A percentile compares a stretch with the other conserved stretches of the same genome.
Evolutionary conservation across 1,140 invertebrate genomes (phyloP).

Genomic region (Lordiphosa mommai): DNA sequence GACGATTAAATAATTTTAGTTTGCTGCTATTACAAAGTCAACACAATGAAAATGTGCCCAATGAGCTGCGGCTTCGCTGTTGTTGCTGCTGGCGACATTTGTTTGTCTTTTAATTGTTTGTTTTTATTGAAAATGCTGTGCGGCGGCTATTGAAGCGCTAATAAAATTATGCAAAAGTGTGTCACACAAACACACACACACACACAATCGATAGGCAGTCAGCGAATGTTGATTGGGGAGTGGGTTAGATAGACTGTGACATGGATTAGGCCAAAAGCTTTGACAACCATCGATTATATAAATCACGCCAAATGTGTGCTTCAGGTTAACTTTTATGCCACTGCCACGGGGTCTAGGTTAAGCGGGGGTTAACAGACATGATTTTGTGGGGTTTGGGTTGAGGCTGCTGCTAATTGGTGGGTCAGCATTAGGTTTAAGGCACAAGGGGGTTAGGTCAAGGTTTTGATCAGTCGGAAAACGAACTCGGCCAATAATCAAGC

Average conservation of each 20-base stretch:
- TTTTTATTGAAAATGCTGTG: constrained; percentile 24
- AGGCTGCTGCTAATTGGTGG: no score
- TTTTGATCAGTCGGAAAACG: no score
- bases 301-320: not conserved
- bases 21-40: constrained; percentile 40
- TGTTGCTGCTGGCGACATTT: constrained; percentile 20
- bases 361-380: not conserved
- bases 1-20: constrained; percentile 37
- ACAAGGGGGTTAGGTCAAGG: no score
- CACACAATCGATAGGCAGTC: constrained; percentile 21
- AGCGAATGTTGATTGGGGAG: not conserved
- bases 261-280: no score
- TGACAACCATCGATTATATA: constrained; percentile 23
- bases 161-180: constrained; percentile 52
- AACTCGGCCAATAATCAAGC: no score
- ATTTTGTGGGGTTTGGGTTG: not conserved
- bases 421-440: no score
- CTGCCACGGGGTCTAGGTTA: not conserved
- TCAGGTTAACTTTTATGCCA: not conserved
- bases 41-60: constrained; percentile 40
- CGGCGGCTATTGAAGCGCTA: constrained; percentile 15
- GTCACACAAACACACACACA: constrained; percentile 13
- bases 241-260: no score
- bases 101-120: constrained; percentile 49
- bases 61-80: constrained; percentile 9